Percentiles rank a stretch among this genome's conserved stretches.
Evolutionary conservation across 1,140 invertebrate species (phyloP).

Genomic region (Magallana ariakensis): DNA sequence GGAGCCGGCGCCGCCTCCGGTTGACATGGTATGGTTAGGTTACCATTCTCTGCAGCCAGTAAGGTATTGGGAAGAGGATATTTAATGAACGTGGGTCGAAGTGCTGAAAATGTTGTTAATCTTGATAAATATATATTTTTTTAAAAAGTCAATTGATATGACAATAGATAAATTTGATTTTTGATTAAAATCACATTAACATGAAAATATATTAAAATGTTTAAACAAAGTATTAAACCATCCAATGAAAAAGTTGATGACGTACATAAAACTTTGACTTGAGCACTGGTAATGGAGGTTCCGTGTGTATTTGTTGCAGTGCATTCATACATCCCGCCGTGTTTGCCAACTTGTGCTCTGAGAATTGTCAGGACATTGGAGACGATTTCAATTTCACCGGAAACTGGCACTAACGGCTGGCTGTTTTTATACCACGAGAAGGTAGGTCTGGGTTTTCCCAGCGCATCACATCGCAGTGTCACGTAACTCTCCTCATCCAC

Average conservation of each 20-base stretch:
- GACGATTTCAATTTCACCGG: constrained; percentile 79
- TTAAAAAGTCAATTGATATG: no score
- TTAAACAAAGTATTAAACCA: no score
- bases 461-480: constrained; percentile 96
- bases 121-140: no score
- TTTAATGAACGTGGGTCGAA: constrained; percentile 94
- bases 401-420: constrained; percentile 81
- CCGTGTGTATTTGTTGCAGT: constrained; percentile 93
- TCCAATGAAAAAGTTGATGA: neutral
- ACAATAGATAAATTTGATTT: no score
- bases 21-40: constrained; percentile 93
- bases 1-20: constrained; percentile 96
- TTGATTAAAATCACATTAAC: no score
- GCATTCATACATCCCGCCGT: constrained; percentile 98
- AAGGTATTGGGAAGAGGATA: constrained; percentile 91
- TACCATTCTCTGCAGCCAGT: constrained; percentile 93
- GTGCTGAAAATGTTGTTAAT: constrained; percentile 80
- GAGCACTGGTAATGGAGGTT: constrained; percentile 91
- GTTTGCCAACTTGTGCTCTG: constrained; percentile 77
- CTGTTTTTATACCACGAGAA: constrained; percentile 93
- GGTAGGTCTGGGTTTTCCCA: constrained; percentile 94
- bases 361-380: constrained; percentile 64
- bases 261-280: constrained; percentile 86
- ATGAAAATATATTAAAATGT: no score
- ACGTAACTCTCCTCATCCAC: constrained; percentile 90